Conservation (phyloP, 2,888 invertebrate species). For the Lepidonotus clava region DNA sequence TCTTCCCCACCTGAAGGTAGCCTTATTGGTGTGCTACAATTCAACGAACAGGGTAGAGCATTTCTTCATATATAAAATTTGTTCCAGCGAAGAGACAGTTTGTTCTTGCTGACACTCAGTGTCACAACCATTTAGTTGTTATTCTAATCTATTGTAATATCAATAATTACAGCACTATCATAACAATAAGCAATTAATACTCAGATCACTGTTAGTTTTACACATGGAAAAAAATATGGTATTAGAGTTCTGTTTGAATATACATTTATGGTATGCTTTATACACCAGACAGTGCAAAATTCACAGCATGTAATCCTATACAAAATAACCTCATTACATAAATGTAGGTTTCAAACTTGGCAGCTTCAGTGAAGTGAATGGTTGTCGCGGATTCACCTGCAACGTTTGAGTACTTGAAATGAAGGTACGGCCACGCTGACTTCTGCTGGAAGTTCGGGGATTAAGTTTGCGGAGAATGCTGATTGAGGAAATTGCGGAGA, state of each 20-base stretch:
- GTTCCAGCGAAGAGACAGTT: slow-evolving; percentile 4
- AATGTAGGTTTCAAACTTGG: slow-evolving; percentile 6
- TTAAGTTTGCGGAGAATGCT: background rate
- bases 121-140: background rate
- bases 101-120: background rate
- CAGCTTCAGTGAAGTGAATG: background rate
- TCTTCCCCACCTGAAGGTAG: too few species aligned
- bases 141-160: slow-evolving; percentile 6
- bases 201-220: background rate
- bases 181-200: slow-evolving; percentile 2
- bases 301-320: background rate
- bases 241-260: background rate
- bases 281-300: background rate
- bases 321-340: background rate
- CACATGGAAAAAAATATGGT: background rate
- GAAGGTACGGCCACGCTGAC: background rate
- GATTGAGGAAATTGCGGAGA: background rate
- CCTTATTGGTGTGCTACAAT: too few species aligned
- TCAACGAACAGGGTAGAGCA: too few species aligned
- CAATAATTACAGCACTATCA: background rate
- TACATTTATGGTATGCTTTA: background rate
- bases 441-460: background rate
- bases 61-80: too few species aligned
- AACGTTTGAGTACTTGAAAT: too few species aligned
- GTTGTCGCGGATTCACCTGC: too few species aligned